phyloP scores from a whole-genome alignment of 1,140 invertebrate species.

The Coptotermes formosanus region DNA sequence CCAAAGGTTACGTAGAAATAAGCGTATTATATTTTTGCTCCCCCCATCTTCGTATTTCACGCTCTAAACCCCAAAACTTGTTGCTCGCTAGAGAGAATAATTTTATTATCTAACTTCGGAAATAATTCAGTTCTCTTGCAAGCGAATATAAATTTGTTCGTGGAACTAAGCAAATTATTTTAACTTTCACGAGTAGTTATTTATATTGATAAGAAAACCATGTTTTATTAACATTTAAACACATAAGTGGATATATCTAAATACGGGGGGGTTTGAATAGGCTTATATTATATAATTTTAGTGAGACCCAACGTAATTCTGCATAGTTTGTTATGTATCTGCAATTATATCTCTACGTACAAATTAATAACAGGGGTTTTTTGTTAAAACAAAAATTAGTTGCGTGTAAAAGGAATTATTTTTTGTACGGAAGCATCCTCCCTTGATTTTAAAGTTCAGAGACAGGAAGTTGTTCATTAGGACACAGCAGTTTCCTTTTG shows the following conservation, averaged over 20 bases:
- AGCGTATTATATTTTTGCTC: neutral
- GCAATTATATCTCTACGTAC: neutral
- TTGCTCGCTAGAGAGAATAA: neutral
- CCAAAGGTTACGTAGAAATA: constrained; percentile 7
- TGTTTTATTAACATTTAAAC: neutral
- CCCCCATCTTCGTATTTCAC: neutral
- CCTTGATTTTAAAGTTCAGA: neutral
- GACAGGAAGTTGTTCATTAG: neutral
- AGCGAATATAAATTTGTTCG: neutral
- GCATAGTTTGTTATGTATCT: neutral
- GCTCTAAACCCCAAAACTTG: neutral
- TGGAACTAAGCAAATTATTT: neutral
- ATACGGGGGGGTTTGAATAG: neutral
- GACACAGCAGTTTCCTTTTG: neutral
- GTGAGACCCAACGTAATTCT: neutral
- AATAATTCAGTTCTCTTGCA: neutral
- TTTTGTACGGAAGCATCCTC: neutral
- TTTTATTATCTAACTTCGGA: no score
- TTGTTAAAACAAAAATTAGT: neutral
- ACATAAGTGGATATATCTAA: neutral
- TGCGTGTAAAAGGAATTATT: neutral
- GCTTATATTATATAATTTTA: neutral
- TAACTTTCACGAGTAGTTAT: neutral
- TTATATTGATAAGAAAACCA: neutral
- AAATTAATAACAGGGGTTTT: neutral